Evolutionary conservation across 2,797 vertebrate species (phyloP).

Genomic region (Enoplosus armatus): DNA sequence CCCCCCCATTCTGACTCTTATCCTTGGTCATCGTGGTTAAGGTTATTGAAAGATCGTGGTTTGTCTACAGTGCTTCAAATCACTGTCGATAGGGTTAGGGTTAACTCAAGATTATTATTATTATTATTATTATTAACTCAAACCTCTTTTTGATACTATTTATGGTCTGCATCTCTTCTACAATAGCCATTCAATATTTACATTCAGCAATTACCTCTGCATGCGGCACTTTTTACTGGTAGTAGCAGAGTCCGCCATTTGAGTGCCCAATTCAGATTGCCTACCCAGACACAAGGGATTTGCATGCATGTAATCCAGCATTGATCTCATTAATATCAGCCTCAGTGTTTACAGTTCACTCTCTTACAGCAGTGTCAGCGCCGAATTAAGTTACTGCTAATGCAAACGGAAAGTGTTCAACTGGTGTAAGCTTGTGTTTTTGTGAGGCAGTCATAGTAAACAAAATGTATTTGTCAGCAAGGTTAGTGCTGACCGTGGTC

Average conservation of each 20-base stretch:
- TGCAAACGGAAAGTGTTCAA: neutral
- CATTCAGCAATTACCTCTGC: neutral
- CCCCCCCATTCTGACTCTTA: no score
- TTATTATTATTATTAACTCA: neutral
- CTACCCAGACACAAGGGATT: neutral
- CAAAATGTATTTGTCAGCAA: no score
- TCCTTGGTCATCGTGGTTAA: no score
- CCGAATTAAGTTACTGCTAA: neutral
- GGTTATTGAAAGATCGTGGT: neutral
- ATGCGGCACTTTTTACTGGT: neutral
- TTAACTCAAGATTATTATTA: no score
- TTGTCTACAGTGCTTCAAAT: neutral
- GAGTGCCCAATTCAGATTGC: no score
- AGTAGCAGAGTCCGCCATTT: no score
- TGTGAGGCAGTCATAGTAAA: no score
- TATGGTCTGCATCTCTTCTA: neutral
- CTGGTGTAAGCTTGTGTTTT: no score
- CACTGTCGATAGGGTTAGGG: no score
- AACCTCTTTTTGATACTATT: neutral
- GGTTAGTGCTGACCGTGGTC: no score
- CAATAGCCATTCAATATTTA: neutral
- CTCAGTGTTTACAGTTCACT: neutral
- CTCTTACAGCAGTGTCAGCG: no score
- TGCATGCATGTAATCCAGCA: neutral
- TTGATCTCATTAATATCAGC: neutral